These are phyloP conservation scores for Cydia amplana DNA, from an alignment of 1,140 invertebrate genomes.

Conservation along the genomic window DNA sequence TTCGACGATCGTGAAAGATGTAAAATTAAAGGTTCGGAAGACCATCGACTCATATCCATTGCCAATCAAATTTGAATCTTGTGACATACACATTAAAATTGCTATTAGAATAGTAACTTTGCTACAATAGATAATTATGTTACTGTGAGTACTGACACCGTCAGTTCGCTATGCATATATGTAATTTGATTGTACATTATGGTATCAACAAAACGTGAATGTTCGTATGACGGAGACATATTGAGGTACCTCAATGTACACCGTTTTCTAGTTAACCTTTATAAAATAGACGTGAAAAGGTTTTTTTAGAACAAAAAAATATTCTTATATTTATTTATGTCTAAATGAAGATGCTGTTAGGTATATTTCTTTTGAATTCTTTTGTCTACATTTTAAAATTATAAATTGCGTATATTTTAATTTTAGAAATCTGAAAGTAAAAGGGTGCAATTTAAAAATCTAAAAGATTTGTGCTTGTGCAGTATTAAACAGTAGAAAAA, in stretches of 20 bases:
- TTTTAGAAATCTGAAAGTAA: no score
- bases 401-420: no score
- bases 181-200: conserved; percentile 10
- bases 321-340: no score
- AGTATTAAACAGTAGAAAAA: no score
- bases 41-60: background rate
- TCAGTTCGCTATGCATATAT: conserved; percentile 8
- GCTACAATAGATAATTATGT: conserved; percentile 8
- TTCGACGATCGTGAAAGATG: background rate
- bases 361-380: no score
- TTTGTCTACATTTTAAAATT: no score
- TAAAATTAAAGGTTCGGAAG: background rate
- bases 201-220: background rate
- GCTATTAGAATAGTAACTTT: background rate
- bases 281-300: background rate
- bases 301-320: background rate
- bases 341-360: no score
- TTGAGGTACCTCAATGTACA: background rate
- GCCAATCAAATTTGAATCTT: background rate
- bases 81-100: background rate
- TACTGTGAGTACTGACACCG: background rate
- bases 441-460: no score
- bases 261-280: background rate
- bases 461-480: no score
- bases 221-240: background rate